phyloP scores from a whole-genome alignment of 2,797 vertebrate species.

The Ctenochaetus hawaiiensis region DNA sequence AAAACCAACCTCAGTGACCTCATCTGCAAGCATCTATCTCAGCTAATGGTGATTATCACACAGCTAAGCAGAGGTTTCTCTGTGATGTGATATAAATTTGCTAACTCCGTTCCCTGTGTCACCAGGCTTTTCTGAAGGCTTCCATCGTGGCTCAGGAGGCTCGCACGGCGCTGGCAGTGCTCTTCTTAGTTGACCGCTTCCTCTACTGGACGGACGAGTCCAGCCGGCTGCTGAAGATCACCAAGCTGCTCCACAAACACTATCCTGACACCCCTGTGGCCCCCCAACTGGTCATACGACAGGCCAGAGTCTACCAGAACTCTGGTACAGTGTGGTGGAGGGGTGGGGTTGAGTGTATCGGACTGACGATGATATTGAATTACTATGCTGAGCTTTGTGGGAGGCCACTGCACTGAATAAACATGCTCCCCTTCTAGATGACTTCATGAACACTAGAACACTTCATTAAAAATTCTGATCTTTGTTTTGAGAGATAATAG shows the following conservation, averaged over 20 bases:
- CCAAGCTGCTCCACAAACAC: constrained; percentile 87
- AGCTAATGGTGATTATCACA: constrained; percentile 89
- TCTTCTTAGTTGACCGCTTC: constrained; percentile 92
- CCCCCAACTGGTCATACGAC: constrained; percentile 94
- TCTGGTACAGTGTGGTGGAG: constrained; percentile 82
- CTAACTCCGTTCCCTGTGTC: not conserved
- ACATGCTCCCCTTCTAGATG: not conserved
- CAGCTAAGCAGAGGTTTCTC: not conserved
- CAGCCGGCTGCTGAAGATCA: constrained; percentile 85
- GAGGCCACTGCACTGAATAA: too few species aligned
- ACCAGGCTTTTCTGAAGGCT: constrained; percentile 87
- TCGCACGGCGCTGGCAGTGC: constrained; percentile 80
- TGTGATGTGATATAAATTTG: not conserved
- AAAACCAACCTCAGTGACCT: constrained; percentile 94
- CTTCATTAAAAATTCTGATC: not conserved
- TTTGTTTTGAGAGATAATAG: constrained; percentile 19
- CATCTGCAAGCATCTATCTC: constrained; percentile 84
- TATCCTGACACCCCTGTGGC: constrained; percentile 86
- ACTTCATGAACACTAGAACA: not conserved
- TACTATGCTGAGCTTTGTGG: not conserved
- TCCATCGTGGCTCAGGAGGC: constrained; percentile 86
- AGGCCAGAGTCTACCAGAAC: constrained; percentile 91
- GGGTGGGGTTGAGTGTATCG: not conserved
- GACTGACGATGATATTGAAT: not conserved
- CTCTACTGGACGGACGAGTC: constrained; percentile 93